Percentiles rank a stretch among this genome's conserved stretches.
These are phyloP conservation scores for Oreotrochilus melanogaster DNA, from an alignment of 2,113 vertebrate species.

Conservation along the genomic window DNA sequence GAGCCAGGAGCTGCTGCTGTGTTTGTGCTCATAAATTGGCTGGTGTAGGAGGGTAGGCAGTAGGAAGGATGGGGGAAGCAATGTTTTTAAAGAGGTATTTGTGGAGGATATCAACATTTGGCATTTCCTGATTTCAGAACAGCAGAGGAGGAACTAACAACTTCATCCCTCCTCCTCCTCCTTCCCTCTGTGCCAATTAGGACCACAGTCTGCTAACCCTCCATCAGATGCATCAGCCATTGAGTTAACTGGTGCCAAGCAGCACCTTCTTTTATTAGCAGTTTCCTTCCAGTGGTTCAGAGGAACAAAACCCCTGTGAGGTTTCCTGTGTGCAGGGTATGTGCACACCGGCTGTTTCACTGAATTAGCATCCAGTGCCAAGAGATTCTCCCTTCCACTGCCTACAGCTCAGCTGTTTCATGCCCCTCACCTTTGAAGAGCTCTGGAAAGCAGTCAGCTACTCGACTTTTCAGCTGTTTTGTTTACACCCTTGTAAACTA, in stretches of 20 bases:
- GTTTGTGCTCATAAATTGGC: neutral
- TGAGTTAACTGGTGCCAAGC: neutral
- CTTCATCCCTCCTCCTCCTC: constrained; percentile 8
- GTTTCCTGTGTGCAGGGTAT: neutral
- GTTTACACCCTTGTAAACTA: neutral
- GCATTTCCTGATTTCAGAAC: constrained; percentile 54
- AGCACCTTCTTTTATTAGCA: neutral
- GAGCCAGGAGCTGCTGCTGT: neutral
- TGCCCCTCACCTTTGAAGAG: neutral
- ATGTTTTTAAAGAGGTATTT: constrained; percentile 51
- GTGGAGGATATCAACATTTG: constrained; percentile 40
- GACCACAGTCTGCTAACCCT: neutral
- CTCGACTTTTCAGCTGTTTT: neutral
- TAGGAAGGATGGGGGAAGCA: constrained; percentile 22
- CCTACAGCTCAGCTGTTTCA: neutral
- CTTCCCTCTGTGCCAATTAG: constrained; percentile 1
- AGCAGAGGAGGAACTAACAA: constrained; percentile 55
- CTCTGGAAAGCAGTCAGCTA: neutral
- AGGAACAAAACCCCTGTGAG: neutral
- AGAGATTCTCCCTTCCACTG: neutral
- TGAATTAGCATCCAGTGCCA: neutral
- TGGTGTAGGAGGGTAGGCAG: neutral
- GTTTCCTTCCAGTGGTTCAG: neutral
- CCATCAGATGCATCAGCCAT: neutral
- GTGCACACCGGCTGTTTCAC: neutral